A percentile compares a stretch with the other conserved stretches of the same genome.
Conservation (phyloP, 2,888 invertebrate species). For the Oscheius sp. region DNA sequence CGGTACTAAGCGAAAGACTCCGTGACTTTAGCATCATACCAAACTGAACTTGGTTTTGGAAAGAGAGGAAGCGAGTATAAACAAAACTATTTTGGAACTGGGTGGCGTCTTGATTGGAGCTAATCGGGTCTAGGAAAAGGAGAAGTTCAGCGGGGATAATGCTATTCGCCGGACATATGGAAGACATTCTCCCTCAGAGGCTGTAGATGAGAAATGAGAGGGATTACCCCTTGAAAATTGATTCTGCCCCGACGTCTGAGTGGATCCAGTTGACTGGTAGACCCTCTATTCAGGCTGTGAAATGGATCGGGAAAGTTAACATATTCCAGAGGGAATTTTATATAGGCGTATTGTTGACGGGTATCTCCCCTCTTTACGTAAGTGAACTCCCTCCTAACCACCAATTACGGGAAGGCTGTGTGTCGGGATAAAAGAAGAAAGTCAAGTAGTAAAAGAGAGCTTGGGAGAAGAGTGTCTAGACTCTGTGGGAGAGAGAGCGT, state of each 20-base stretch:
- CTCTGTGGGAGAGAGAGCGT: constrained; percentile 14
- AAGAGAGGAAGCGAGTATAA: constrained; percentile 11
- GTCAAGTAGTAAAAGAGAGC: constrained; percentile 19
- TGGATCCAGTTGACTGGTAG: constrained; percentile 12
- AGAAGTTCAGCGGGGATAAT: constrained; percentile 3
- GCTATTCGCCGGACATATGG: no score
- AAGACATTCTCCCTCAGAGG: no score
- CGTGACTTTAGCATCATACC: constrained; percentile 49
- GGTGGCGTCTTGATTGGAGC: not conserved
- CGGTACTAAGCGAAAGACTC: constrained; percentile 48
- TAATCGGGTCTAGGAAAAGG: not conserved
- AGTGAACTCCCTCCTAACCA: no score
- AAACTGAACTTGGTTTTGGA: not conserved
- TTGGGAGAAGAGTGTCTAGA: not conserved
- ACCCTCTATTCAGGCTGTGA: constrained; percentile 1
- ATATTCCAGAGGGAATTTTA: not conserved
- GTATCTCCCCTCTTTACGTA: not conserved
- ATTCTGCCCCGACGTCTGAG: not conserved
- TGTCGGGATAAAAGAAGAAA: no score
- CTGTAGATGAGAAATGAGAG: constrained; percentile 7
- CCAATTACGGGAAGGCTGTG: not conserved
- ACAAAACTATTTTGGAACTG: not conserved
- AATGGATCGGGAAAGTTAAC: not conserved
- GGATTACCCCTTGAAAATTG: constrained; percentile 2
- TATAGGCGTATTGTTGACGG: constrained; percentile 6